Evolutionary conservation across 2,888 invertebrate genomes (phyloP).

Genomic region (Aplocera efformata): DNA sequence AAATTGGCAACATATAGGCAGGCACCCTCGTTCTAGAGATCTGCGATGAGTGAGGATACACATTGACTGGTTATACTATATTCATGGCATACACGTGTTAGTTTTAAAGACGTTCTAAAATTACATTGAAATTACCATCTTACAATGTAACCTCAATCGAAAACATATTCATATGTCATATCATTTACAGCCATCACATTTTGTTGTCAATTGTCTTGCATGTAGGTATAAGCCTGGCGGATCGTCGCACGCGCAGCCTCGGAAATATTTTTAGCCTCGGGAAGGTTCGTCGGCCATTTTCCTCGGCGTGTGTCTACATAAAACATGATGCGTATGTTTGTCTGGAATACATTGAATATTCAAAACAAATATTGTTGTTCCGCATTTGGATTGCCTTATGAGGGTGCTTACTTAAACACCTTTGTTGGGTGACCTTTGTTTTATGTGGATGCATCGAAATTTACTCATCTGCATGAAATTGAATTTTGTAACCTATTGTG

Average conservation of each 20-base stretch:
- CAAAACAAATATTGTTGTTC: constrained; percentile 37
- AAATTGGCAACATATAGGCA: no score
- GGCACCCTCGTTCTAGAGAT: no score
- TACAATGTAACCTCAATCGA: constrained; percentile 27
- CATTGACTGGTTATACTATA: no score
- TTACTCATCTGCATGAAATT: constrained; percentile 8
- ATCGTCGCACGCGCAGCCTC: constrained; percentile 71
- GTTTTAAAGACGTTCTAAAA: neutral
- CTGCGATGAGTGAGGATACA: no score
- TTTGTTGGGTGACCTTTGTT: constrained; percentile 16
- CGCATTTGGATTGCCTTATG: constrained; percentile 32
- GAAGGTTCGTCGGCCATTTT: constrained; percentile 70
- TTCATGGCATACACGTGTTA: constrained; percentile 1
- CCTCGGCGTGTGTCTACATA: constrained; percentile 54
- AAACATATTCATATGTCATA: constrained; percentile 20
- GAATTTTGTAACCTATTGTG: no score
- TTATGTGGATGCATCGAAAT: constrained; percentile 13
- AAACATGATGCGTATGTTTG: constrained; percentile 46
- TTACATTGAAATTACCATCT: constrained; percentile 15
- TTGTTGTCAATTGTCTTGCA: constrained; percentile 35
- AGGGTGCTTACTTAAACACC: constrained; percentile 18
- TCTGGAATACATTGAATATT: constrained; percentile 42
- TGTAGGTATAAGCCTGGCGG: constrained; percentile 25
- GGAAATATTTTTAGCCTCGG: constrained; percentile 70
- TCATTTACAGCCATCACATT: constrained; percentile 33